phyloP scores from a whole-genome alignment of 2,113 vertebrate genomes.

The Scomber japonicus region DNA sequence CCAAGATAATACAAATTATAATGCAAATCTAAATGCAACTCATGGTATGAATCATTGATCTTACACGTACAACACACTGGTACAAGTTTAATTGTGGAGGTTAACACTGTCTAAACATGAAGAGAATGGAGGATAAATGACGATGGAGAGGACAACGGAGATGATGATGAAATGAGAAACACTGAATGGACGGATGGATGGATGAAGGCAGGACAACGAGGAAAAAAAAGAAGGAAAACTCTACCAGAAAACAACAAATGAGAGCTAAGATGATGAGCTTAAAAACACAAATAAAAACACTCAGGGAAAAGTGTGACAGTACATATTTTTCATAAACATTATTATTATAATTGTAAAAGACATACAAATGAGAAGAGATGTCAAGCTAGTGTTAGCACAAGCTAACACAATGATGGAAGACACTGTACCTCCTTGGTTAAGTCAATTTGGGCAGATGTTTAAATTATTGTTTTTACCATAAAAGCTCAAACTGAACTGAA shows the following conservation, averaged over 20 bases:
- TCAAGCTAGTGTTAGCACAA: constrained; percentile 17
- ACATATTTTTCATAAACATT: too few species aligned
- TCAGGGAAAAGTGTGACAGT: constrained; percentile 22
- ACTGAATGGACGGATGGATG: not conserved
- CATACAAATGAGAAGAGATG: constrained; percentile 8
- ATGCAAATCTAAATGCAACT: not conserved
- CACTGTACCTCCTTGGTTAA: not conserved
- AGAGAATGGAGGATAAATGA: not conserved
- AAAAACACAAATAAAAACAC: constrained; percentile 52
- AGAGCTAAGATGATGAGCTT: constrained; percentile 13
- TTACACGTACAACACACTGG: not conserved
- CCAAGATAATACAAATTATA: not conserved
- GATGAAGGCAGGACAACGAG: constrained; percentile 10
- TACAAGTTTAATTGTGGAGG: not conserved
- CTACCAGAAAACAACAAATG: constrained; percentile 8
- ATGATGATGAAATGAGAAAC: not conserved
- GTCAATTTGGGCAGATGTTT: not conserved
- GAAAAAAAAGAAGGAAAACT: constrained; percentile 24
- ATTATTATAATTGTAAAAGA: constrained; percentile 39
- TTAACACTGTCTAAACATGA: not conserved
- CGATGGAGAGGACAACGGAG: not conserved
- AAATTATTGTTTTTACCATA: not conserved
- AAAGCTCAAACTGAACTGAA: not conserved
- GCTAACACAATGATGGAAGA: not conserved
- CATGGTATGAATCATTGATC: not conserved